Evolutionary conservation across 2,113 vertebrate species (phyloP), one percentile per base, ranked within the genome.

Genomic region (Eurypyga helias): DNA sequence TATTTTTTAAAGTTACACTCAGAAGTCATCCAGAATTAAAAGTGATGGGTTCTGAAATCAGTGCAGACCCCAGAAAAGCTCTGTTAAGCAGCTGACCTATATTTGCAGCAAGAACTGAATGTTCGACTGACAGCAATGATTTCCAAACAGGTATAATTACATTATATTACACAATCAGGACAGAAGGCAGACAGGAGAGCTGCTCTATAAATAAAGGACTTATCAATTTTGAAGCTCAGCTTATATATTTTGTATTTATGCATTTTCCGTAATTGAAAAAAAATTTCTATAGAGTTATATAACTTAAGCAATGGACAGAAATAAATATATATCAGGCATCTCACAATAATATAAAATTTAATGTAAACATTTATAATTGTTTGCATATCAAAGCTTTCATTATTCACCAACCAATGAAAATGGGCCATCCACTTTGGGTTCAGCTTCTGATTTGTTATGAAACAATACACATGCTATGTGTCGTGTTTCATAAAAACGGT

Each of bases 311-410:
- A 58, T 43, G 17, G 20, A 51, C n/a, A 80, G 41, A 86, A 80
- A 88, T 6, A 0, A 57, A 91, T 85, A 23, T 18, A 26, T 62
- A 80, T 34, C 1, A 3, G 28, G 26, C 11, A 19, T 49, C 54
- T 75, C 55, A 54, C 18, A 84, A 60, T 16, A 48, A 20, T 3
- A 82, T 38, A 0, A 33, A 72, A 33, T 60, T 80, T 81, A 46
- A 89, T 36, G 20, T 33, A 81, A 85, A 64, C 5, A 78, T 67
- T 75, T 82, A 24, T 61, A 78, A 71, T 71, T 75, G 33, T 46
- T 90, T 88, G 70, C 48, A 75, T 57, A 83, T 82, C 78, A 95
- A 93, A 96, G 58, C 15, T n/a, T 82, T 90, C 11, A 51, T 67
- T 94, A 78, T 79, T 82, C 79, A 75, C 48, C 26, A 85, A 41